Percentiles rank a stretch among this genome's conserved stretches.
Evolutionary conservation across 2,797 vertebrate genomes (phyloP).

Genomic region (Pitangus sulphuratus): DNA sequence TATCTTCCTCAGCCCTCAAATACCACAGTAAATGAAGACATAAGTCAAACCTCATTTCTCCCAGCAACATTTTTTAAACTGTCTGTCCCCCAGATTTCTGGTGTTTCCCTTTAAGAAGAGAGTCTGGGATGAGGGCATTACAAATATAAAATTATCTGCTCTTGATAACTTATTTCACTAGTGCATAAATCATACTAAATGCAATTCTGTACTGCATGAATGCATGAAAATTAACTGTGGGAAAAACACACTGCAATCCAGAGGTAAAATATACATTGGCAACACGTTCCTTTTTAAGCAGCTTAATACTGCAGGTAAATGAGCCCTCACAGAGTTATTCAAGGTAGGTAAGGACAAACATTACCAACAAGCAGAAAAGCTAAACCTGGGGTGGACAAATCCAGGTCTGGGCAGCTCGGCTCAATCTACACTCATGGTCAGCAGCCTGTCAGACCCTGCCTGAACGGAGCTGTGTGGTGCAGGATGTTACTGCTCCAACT

Average conservation of each 20-base stretch:
- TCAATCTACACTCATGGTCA: background rate
- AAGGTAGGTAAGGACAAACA: background rate
- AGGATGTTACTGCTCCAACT: background rate
- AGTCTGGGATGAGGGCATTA: background rate
- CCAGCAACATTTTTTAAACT: background rate
- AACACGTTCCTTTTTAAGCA: background rate
- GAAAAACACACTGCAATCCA: background rate
- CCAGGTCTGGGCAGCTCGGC: background rate
- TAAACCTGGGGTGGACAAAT: background rate
- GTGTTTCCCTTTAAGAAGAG: background rate
- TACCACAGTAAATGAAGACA: background rate
- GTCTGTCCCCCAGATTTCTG: background rate
- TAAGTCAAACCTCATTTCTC: background rate
- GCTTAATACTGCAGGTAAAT: background rate
- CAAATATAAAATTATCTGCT: background rate
- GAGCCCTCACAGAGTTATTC: background rate
- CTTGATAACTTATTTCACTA: background rate
- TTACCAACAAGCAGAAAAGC: background rate
- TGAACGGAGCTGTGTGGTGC: background rate
- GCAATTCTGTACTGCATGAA: background rate
- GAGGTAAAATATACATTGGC: background rate
- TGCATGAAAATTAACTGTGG: background rate
- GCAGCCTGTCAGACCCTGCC: background rate
- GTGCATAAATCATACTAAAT: conserved; percentile 4
- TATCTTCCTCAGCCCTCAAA: background rate